Evolutionary conservation across 2,797 vertebrate species (phyloP), one percentile per base, ranked within the genome.

Genomic region (Simalia tracyae): DNA sequence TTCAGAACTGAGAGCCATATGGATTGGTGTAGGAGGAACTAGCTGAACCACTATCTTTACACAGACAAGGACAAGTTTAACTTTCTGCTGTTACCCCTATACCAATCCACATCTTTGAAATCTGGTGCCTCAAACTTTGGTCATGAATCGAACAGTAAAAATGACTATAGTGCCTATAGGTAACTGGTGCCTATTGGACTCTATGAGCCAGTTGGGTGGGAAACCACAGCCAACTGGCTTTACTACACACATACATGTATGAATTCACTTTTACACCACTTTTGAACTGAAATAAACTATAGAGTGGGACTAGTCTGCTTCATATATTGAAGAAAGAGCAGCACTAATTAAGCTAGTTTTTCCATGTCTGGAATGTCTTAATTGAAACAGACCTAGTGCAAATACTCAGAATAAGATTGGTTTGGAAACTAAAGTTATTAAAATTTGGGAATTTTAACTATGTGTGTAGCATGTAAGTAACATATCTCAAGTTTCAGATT

Each of bases 41-140:
- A 98, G 97, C 97, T 97, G 97, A 98, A 98, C 98, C 98, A 97
- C 92, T 97, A 97, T 96, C 96, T 98, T 97, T 81, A 81, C 94
- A 97, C 97, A 98, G 98, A 97, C 96, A 98, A 98, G 98, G 97
- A 98, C 98, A 98, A 98, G 98, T 98, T 97, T 98, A 98, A 97
- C 97, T 98, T 98, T 98, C 98, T 98, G 98, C 98, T 98, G 97
- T 81, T 98, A 97, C 97, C 96, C 97, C 97, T 98, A 98, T 98
- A 98, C 98, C 98, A 98, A 98, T 98, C 98, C 98, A 97, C 91
- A 0, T 95, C 96, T 42, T 96, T 97, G 94, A 95, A 94, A 60
- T 68, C 46, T 84, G 3, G 61, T 90, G 46, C 93, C 87, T 90
- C 87, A 42, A 91, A 90, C 94, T 94, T 88, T 11, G 3, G 87